Conservation (phyloP, 2,797 vertebrate genomes). For the Spea hammondii region DNA sequence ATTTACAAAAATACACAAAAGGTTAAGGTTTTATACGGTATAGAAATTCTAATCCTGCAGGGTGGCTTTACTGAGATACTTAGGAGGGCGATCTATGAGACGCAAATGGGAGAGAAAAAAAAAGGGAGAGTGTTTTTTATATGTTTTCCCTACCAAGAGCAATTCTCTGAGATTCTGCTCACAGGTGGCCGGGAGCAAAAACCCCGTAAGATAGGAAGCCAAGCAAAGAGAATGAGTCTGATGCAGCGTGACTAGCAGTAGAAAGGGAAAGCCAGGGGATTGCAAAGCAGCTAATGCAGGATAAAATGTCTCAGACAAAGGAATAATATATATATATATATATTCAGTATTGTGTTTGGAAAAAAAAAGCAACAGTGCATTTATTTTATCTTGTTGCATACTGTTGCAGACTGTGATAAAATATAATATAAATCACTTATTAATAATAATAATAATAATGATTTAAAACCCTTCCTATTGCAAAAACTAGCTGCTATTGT, state of each 20-base stretch:
- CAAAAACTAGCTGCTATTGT: too few relatives aligned
- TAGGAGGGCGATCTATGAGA: too few relatives aligned
- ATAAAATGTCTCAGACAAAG: conserved; percentile 7
- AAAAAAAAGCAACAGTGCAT: background rate
- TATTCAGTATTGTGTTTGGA: background rate
- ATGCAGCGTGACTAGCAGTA: conserved; percentile 35
- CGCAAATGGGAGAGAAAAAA: background rate
- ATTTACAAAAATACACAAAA: too few relatives aligned
- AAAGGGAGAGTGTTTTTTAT: background rate
- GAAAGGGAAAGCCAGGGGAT: conserved; percentile 14
- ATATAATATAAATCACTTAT: too few relatives aligned
- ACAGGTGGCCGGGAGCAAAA: conserved; percentile 34
- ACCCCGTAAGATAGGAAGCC: conserved; percentile 20
- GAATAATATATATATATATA: background rate
- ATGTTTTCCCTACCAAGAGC: background rate
- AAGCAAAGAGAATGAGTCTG: conserved; percentile 32
- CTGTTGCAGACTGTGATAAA: too few relatives aligned
- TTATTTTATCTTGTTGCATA: background rate
- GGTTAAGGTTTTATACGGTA: too few relatives aligned
- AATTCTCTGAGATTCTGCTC: conserved; percentile 10
- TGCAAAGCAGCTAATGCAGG: background rate
- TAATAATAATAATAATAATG: too few relatives aligned
- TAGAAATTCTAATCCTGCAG: too few relatives aligned
- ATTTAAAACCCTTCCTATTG: too few relatives aligned
- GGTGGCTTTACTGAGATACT: too few relatives aligned